A percentile compares a stretch with the other conserved stretches of the same genome.
These are phyloP conservation scores for Dasypus novemcinctus DNA, from an alignment of 2,113 vertebrate species.

Conservation along the genomic window DNA sequence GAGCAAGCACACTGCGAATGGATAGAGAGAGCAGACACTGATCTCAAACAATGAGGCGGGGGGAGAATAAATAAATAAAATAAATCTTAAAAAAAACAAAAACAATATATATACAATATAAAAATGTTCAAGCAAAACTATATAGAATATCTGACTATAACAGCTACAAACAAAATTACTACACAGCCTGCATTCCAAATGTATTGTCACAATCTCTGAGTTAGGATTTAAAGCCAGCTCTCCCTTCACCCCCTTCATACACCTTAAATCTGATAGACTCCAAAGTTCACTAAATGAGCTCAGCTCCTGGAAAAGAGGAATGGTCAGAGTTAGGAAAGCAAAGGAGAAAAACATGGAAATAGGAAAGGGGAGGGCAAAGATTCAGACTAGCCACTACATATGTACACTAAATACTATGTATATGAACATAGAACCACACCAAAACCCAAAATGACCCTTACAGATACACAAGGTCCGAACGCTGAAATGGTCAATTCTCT, in stretches of 20 bases:
- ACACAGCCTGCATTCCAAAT: neutral
- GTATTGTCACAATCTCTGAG: neutral
- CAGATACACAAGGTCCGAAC: too few relatives aligned
- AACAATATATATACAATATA: neutral
- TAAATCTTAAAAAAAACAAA: too few relatives aligned
- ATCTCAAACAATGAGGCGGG: too few relatives aligned
- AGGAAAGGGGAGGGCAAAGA: neutral
- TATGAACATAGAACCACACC: neutral
- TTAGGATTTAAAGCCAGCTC: neutral
- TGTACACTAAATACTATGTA: too few relatives aligned
- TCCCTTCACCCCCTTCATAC: neutral
- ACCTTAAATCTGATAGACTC: neutral
- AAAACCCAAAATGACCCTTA: neutral
- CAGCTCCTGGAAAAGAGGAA: neutral
- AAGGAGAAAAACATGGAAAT: neutral
- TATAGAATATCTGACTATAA: neutral
- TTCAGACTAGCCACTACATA: neutral
- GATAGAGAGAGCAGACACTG: too few relatives aligned
- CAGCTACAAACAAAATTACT: neutral
- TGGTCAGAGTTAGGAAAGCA: neutral
- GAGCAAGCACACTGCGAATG: too few relatives aligned
- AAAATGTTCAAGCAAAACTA: neutral
- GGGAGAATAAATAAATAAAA: too few relatives aligned
- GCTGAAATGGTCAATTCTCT: neutral
- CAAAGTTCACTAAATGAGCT: neutral